phyloP scores from a whole-genome alignment of 2,113 vertebrate genomes.

The Toxotes chatareus region DNA sequence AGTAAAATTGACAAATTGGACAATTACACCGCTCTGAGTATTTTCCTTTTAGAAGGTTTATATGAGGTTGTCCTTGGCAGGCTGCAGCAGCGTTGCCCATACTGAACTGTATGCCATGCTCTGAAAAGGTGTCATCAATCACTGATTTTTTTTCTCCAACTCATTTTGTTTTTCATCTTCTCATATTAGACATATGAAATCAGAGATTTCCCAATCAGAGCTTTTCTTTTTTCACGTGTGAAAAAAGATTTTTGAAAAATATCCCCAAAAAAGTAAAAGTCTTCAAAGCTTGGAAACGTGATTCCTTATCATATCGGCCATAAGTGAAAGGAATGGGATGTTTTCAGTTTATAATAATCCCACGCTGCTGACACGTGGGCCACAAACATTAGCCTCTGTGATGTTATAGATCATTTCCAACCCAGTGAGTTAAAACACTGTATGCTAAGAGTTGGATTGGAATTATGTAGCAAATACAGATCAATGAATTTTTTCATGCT shows the following conservation, averaged over 20 bases:
- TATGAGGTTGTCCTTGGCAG: neutral
- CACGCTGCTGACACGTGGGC: neutral
- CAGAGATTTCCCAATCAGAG: neutral
- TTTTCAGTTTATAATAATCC: neutral
- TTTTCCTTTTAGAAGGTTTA: neutral
- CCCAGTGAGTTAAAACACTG: neutral
- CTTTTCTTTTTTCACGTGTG: neutral
- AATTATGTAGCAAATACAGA: neutral
- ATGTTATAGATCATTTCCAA: neutral
- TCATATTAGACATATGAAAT: neutral
- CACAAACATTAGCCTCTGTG: neutral
- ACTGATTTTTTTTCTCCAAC: neutral
- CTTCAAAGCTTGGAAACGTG: neutral
- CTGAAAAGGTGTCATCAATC: neutral
- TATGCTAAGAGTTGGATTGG: neutral
- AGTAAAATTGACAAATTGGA: neutral
- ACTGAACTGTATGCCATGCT: neutral
- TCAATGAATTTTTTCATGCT: neutral
- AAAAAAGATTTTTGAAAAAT: neutral
- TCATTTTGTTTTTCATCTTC: slow-evolving; percentile 25
- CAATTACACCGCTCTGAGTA: neutral
- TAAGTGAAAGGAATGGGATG: too few relatives aligned
- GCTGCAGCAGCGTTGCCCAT: slow-evolving; percentile 6
- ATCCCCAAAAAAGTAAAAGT: neutral
- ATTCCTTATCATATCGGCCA: too few relatives aligned